Conservation (phyloP, 2,113 vertebrate genomes). For the Colossoma macropomum region DNA sequence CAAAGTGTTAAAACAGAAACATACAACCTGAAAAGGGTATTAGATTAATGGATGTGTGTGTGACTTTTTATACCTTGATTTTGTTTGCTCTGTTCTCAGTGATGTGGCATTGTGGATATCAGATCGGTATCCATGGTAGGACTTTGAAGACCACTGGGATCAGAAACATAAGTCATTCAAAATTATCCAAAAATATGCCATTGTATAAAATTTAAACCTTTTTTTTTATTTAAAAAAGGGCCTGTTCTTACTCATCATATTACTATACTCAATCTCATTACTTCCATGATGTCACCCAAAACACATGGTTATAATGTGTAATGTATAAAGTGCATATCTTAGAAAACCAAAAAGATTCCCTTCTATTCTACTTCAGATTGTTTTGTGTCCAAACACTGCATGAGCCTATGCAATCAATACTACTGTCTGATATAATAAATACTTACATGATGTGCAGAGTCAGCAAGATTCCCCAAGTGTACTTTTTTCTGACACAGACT, state of each 20-base stretch:
- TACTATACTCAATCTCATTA: too few species aligned
- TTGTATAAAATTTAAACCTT: too few species aligned
- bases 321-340: too few species aligned
- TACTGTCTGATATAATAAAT: not conserved
- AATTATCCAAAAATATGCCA: too few species aligned
- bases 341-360: too few species aligned
- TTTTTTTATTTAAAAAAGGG: too few species aligned
- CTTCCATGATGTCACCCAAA: too few species aligned
- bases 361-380: too few species aligned
- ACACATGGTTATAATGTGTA: too few species aligned
- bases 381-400: too few species aligned
- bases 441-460: constrained; percentile 72
- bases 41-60: not conserved
- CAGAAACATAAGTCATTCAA: not conserved
- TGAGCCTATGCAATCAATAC: too few species aligned
- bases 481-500: constrained; percentile 73
- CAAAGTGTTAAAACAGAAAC: not conserved
- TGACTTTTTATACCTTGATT: constrained; percentile 51
- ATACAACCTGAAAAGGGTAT: not conserved
- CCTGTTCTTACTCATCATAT: too few species aligned
- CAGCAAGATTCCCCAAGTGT: constrained; percentile 70
- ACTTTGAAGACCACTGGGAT: constrained; percentile 59
- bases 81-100: constrained; percentile 27
- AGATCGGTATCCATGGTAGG: constrained; percentile 30
- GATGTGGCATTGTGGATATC: constrained; percentile 26